Conservation (phyloP, 2,113 vertebrate species). For the Canis aureus region DNA sequence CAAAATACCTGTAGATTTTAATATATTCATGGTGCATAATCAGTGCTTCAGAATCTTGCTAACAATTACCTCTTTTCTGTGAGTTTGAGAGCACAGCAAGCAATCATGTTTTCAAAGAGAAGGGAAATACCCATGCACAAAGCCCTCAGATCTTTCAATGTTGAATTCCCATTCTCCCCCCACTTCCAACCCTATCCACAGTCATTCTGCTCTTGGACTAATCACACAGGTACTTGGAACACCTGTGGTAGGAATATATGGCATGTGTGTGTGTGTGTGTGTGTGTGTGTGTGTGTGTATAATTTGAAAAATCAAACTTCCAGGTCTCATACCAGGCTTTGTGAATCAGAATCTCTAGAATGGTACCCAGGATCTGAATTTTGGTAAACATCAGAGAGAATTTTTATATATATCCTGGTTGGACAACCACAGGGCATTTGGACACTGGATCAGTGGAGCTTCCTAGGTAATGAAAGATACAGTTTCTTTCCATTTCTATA, state of each 20-base stretch:
- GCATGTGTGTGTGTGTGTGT: neutral
- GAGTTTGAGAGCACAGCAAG: neutral
- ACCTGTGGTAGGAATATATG: neutral
- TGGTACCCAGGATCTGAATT: neutral
- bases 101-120: slow-evolving; percentile 12
- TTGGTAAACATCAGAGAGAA: neutral
- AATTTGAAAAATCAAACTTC: neutral
- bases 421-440: neutral
- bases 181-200: neutral
- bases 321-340: neutral
- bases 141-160: neutral
- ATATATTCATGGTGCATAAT: neutral
- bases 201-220: neutral
- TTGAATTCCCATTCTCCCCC: neutral
- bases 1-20: slow-evolving; percentile 38
- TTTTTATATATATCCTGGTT: neutral
- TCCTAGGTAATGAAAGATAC: neutral
- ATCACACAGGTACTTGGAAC: neutral
- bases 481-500: neutral
- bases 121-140: neutral
- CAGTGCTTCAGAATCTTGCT: slow-evolving; percentile 46
- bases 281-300: neutral
- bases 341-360: neutral
- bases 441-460: neutral
- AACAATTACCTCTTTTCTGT: slow-evolving; percentile 23